A percentile compares a stretch with the other conserved stretches of the same genome.
These are phyloP conservation scores for Aleiodes sp. DNA, from an alignment of 1,140 invertebrate genomes.

Conservation along the genomic window DNA sequence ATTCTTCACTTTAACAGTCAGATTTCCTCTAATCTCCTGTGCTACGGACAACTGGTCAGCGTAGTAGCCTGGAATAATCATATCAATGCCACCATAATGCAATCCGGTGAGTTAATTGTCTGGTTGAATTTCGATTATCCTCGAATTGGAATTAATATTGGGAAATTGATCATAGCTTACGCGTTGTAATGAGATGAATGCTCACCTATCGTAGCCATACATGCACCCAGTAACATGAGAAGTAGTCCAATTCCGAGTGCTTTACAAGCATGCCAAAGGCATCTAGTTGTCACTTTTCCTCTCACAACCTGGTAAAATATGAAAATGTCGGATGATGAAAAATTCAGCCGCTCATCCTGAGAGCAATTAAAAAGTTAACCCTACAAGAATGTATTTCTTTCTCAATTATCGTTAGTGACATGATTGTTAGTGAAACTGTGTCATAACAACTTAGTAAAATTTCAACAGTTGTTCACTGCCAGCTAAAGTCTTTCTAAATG, in stretches of 20 bases:
- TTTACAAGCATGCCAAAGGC: conserved; percentile 90
- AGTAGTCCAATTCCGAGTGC: conserved; percentile 84
- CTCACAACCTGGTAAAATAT: conserved; percentile 70
- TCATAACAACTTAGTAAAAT: neutral
- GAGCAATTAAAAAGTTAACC: too few species aligned
- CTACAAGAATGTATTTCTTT: too few species aligned
- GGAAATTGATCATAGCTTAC: conserved; percentile 7
- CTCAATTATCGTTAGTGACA: too few species aligned
- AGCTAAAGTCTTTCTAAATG: neutral
- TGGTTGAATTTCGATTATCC: conserved; percentile 13
- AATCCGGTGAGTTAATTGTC: conserved; percentile 2
- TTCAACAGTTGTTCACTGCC: neutral
- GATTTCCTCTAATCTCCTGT: conserved; percentile 78
- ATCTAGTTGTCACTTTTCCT: conserved; percentile 85
- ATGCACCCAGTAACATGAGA: conserved; percentile 84
- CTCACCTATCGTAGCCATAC: conserved; percentile 90
- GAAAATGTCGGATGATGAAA: neutral
- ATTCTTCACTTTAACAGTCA: conserved; percentile 80
- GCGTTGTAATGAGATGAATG: conserved; percentile 25
- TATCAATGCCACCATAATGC: conserved; percentile 9
- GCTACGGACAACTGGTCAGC: conserved; percentile 82
- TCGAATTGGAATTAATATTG: conserved; percentile 12
- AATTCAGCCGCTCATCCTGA: neutral
- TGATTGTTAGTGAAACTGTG: too few species aligned
- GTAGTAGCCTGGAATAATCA: conserved; percentile 74